Percentiles rank a stretch among this genome's conserved stretches.
These are phyloP conservation scores for Lathronympha strigana DNA, from an alignment of 2,888 invertebrate species.

Conservation along the genomic window DNA sequence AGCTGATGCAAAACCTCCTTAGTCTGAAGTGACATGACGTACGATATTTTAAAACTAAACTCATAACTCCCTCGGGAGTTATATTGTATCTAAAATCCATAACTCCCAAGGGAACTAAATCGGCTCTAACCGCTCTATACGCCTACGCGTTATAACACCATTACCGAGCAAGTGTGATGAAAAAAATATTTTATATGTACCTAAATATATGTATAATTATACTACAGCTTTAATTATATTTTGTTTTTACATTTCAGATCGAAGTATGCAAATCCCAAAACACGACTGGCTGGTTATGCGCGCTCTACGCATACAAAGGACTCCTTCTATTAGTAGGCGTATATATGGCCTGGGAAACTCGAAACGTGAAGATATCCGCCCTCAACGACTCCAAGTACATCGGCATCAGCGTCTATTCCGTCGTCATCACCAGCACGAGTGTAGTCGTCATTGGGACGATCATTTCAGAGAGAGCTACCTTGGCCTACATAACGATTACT, in stretches of 20 bases:
- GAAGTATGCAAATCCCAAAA: conserved; percentile 95
- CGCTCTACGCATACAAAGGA: conserved; percentile 95
- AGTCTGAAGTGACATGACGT: too few species aligned
- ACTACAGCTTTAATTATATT: not conserved
- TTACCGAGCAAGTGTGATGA: too few species aligned
- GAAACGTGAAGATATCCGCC: conserved; percentile 95
- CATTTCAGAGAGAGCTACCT: conserved; percentile 91
- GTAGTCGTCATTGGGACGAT: conserved; percentile 95
- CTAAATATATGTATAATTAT: not conserved
- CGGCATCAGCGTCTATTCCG: conserved; percentile 96
- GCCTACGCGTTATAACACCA: too few species aligned
- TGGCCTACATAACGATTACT: conserved; percentile 92
- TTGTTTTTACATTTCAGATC: conserved; percentile 84
- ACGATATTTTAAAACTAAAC: too few species aligned
- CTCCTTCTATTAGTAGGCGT: conserved; percentile 94
- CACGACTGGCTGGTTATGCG: conserved; percentile 95
- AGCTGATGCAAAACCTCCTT: too few species aligned
- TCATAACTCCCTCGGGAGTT: too few species aligned
- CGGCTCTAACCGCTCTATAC: too few species aligned
- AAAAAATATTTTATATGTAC: not conserved
- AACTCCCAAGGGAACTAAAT: too few species aligned
- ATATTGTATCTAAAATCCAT: too few species aligned
- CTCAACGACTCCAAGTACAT: conserved; percentile 97
- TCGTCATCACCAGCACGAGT: conserved; percentile 93
- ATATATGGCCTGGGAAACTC: conserved; percentile 98